phyloP scores from a whole-genome alignment of 2,797 vertebrate genomes.

The Betta splendens region DNA sequence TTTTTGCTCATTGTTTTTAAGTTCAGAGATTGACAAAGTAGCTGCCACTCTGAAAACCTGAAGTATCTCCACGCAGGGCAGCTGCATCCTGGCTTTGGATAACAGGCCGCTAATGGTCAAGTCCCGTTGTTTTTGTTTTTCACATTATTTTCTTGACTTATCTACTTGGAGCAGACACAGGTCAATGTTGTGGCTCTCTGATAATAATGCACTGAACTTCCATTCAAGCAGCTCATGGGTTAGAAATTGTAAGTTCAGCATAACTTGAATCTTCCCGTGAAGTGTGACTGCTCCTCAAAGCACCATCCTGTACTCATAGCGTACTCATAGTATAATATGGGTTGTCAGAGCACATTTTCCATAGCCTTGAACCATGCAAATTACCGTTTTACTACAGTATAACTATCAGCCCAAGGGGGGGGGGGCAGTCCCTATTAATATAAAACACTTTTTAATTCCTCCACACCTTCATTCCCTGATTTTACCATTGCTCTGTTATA shows the following conservation, averaged over 20 bases:
- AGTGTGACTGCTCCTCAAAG: slow-evolving; percentile 33
- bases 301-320: too few relatives aligned
- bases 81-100: slow-evolving; percentile 65
- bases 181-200: not conserved
- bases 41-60: slow-evolving; percentile 24
- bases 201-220: too few relatives aligned
- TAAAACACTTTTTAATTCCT: slow-evolving; percentile 67
- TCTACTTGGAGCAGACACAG: not conserved
- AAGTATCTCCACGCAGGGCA: slow-evolving; percentile 35
- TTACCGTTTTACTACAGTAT: slow-evolving; percentile 61
- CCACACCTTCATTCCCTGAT: slow-evolving; percentile 57
- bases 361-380: slow-evolving; percentile 69
- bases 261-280: slow-evolving; percentile 13
- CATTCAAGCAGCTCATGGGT: slow-evolving; percentile 1
- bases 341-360: slow-evolving; percentile 65
- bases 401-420: slow-evolving; percentile 39
- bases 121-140: slow-evolving; percentile 30
- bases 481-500: slow-evolving; percentile 69
- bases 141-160: not conserved
- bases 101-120: slow-evolving; percentile 10
- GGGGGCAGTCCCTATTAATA: slow-evolving; percentile 49
- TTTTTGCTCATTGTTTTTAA: slow-evolving; percentile 23
- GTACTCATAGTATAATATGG: slow-evolving; percentile 36
- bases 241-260: slow-evolving; percentile 1
- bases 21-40: slow-evolving; percentile 44